These are phyloP conservation scores for Eledona agricola DNA, from an alignment of 2,888 invertebrate species.

Conservation along the genomic window DNA sequence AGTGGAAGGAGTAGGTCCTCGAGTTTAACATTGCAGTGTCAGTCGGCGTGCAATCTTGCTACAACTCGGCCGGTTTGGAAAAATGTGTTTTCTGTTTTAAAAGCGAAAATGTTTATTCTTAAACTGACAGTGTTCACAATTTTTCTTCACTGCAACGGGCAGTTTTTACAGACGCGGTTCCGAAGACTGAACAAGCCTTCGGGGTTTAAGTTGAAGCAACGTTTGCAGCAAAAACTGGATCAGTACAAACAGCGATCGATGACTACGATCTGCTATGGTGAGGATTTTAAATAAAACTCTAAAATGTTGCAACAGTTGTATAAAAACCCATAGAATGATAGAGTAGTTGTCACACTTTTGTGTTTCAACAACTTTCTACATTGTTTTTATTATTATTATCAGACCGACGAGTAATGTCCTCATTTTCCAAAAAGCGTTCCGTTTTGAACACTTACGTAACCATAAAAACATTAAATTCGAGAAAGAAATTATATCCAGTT, in stretches of 20 bases:
- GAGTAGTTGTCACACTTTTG: not conserved
- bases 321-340: too few species aligned
- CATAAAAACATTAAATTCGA: constrained; percentile 5
- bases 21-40: constrained; percentile 12
- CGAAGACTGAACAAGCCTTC: constrained; percentile 45
- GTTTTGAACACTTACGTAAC: not conserved
- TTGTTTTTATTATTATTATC: too few species aligned
- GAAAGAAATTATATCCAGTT: constrained; percentile 4
- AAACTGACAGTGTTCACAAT: constrained; percentile 14
- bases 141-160: constrained; percentile 13
- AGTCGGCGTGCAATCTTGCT: constrained; percentile 18
- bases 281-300: constrained; percentile 35
- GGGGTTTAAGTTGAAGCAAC: constrained; percentile 48
- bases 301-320: not conserved
- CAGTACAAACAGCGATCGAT: constrained; percentile 51
- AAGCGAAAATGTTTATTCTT: constrained; percentile 11
- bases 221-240: constrained; percentile 48
- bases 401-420: too few species aligned
- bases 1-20: constrained; percentile 29
- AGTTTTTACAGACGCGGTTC: constrained; percentile 38
- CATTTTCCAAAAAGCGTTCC: too few species aligned
- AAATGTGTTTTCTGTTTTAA: constrained; percentile 8
- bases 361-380: too few species aligned
- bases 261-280: constrained; percentile 53
- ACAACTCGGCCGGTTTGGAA: constrained; percentile 4